Evolutionary conservation across 2,797 vertebrate species (phyloP), one percentile per base, ranked within the genome.

Genomic region (Triplophysa yarkandensis): DNA sequence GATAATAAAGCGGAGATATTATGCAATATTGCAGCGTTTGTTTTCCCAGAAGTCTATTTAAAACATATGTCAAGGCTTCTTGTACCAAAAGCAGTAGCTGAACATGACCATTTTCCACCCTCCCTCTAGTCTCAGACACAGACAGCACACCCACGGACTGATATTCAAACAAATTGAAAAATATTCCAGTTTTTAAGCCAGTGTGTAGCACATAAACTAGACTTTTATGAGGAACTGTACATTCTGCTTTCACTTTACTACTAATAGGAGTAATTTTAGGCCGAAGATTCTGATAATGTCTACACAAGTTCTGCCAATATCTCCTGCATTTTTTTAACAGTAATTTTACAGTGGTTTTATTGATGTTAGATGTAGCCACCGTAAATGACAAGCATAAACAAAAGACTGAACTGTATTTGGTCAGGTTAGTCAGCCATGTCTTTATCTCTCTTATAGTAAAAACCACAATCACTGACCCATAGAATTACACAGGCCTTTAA

Each of bases 1-100:
- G 57, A 21, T 50, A 62, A 27, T 71, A 46, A 48, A 60, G 9
- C 27, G 41, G 55, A 61, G 41, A 71, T 23, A 58, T 41, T 57
- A 32, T 23, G 39, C 27, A 44, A 27, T 60, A 44, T 32, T 58
- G 17, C 23, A 46, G 28, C 19, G n/a, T 69, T 48, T 25, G 41
- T n/a, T 25, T 61, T 19, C 68, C 68, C 43, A 36, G 16, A 48
- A 50, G 43, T 36, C 57, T 43, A 50, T 30, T 61, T 36, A 50
- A n/a, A 50, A 61, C 25, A 46, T 39, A 70, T 48, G 55, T 8
- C 41, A 27, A 71, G 57, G 30, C 30, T 50, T 71, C n/a, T 11
- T 21, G 2, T 21, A 50, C 23, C 28, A 61, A 61, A 61, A 27
- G 14, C 39, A 46, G 55, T 30, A 17, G 41, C 30, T 34, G 25